A percentile compares a stretch with the other conserved stretches of the same genome.
phyloP scores from a whole-genome alignment of 37 sponge, comb jelly and placozoan genomes.

The Beroe forskalii region DNA sequence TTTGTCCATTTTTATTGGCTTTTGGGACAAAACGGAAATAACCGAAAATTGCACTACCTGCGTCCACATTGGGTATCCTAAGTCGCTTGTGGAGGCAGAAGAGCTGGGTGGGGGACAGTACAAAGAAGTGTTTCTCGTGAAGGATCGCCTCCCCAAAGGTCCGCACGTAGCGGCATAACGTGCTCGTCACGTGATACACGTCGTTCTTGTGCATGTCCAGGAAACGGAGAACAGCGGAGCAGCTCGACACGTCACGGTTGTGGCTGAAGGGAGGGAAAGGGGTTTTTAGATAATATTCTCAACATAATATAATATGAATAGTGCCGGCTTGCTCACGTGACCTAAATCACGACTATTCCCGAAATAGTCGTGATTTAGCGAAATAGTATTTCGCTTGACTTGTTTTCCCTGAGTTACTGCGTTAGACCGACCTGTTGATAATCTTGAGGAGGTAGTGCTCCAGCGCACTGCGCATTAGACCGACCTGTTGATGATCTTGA shows the following conservation, averaged over 20 bases:
- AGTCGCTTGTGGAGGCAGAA: conserved; percentile 45
- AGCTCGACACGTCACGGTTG: conserved; percentile 49
- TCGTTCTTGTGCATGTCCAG: conserved; percentile 54
- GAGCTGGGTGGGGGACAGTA: conserved; percentile 36
- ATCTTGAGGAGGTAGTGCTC: conserved; percentile 88
- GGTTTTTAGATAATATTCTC: too few species aligned
- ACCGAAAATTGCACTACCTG: too few species aligned
- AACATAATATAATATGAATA: too few species aligned
- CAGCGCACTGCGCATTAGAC: conserved; percentile 71
- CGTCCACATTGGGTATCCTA: conserved; percentile 42
- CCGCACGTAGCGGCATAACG: conserved; percentile 25
- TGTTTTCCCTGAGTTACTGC: too few species aligned
- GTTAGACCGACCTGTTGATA: conserved; percentile 78
- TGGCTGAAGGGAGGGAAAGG: conserved; percentile 36
- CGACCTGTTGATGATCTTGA: conserved; percentile 82
- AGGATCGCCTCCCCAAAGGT: conserved; percentile 61
- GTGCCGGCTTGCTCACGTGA: too few species aligned
- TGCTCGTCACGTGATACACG: conserved; percentile 53
- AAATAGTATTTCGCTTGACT: too few species aligned
- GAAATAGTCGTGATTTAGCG: too few species aligned
- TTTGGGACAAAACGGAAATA: too few species aligned
- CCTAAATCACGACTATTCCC: too few species aligned
- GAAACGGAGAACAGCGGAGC: conserved; percentile 25
- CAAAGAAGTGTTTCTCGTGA: conserved; percentile 35
- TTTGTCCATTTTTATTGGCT: too few species aligned